Base-by-base conservation (phyloP, 2,797 vertebrate species). In the Myotis myotis region DNA sequence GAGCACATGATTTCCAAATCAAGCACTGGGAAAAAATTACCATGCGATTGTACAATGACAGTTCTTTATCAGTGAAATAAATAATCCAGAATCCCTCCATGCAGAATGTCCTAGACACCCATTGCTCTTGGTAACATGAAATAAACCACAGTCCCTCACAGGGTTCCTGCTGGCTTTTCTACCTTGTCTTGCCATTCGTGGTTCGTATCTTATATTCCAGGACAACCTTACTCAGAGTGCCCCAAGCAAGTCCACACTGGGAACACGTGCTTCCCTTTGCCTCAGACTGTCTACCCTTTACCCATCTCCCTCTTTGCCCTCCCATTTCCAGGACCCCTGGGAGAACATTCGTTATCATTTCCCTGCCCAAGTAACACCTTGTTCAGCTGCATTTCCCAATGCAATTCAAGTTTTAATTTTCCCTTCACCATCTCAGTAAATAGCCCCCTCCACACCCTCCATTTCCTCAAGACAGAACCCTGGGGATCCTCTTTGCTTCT, bases 1-100 rank as follows among this genome's bases (percentile, higher is more conserved):
- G 75, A 68, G 64, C 68, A 15, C 28, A 30, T 51, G 74, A 70
- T 93, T 93, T 95, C 81, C 92, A 92, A 91, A 91, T 88, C n/a
- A 85, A 93, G 93, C 66, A 41, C 36, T 12, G 44, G 94, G 60
- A 57, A 55, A 55, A 86, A 62, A 51, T 17, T 68, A 23, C 55
- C 1, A 0, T 17, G 23, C 17, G 55, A 53, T 38, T 23, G 1
- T 28, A 25, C 6, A 60, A 25, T 44, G 57, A 49, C 16, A 28
- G 60, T 47, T 79, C 30, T 82, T 28, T 33, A 44, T 53, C 41
- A 33, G 41, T 57, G 47, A 78, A 62, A 89, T 57, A 25, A 83
- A 64, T 57, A 62, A 60, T 5, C 28, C 62, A 19, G 82, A 49
- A 71, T 15, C 22, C 84, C 23, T 6, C 8, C 3, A 1, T 11